A percentile compares a stretch with the other conserved stretches of the same genome.
Evolutionary conservation across 2,888 invertebrate genomes (phyloP).

Genomic region (Diachrysia chrysitis): DNA sequence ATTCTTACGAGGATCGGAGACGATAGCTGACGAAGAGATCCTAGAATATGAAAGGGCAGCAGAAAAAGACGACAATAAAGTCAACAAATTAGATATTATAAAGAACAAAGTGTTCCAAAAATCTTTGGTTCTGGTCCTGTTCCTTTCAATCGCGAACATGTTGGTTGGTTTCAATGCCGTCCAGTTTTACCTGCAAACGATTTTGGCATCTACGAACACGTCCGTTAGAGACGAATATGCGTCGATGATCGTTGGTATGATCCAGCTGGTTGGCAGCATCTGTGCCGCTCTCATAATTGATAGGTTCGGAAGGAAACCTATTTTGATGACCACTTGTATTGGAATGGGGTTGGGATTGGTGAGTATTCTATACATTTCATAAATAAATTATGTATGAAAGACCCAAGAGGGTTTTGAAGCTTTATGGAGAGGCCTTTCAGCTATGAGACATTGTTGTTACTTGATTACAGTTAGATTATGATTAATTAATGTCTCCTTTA

Average conservation of each 20-base stretch:
- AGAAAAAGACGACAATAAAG: no score
- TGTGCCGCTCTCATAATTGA: conserved; percentile 23
- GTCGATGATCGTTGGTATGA: neutral
- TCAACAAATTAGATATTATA: no score
- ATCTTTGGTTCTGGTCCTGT: no score
- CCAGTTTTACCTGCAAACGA: neutral
- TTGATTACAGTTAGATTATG: no score
- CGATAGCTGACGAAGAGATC: no score
- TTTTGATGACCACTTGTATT: conserved; percentile 57
- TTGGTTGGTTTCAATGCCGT: neutral
- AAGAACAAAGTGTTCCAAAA: no score
- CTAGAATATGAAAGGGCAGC: no score
- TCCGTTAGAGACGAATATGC: neutral
- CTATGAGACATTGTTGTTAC: no score
- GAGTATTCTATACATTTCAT: conserved; percentile 13
- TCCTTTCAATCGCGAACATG: no score
- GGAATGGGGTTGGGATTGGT: conserved; percentile 73
- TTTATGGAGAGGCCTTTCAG: no score
- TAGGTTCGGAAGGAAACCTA: conserved; percentile 44
- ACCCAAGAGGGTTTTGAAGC: neutral
- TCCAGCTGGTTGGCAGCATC: neutral
- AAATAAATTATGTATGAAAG: neutral
- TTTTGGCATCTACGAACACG: neutral
- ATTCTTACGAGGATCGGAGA: no score
- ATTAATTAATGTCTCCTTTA: no score